Evolutionary conservation across 2,888 invertebrate species (phyloP).

Genomic region (Ophioninae sp.): DNA sequence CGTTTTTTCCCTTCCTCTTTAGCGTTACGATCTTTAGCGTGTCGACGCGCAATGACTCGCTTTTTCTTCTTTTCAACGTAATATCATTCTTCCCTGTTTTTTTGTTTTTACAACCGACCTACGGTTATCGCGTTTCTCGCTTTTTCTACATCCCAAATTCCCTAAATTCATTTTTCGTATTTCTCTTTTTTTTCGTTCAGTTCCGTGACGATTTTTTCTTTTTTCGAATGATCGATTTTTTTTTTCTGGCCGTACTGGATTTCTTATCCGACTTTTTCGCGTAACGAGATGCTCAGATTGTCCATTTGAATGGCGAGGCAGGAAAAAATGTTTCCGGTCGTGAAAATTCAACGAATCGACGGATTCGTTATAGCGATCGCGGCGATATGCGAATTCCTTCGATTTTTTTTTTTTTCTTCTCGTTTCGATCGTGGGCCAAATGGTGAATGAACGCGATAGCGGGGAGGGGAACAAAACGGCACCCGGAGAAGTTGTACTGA

Average conservation of each 20-base stretch:
- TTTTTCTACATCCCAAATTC: neutral
- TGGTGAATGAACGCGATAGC: constrained; percentile 44
- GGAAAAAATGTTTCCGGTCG: neutral
- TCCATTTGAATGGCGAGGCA: constrained; percentile 21
- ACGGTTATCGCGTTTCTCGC: neutral
- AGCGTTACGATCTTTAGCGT: constrained; percentile 32
- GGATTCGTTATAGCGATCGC: neutral
- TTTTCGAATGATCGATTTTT: neutral
- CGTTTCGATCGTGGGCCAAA: constrained; percentile 14
- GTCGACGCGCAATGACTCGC: constrained; percentile 44
- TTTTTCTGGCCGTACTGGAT: neutral
- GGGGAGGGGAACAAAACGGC: constrained; percentile 21
- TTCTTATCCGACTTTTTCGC: neutral
- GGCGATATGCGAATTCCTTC: neutral
- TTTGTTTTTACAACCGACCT: constrained; percentile 24
- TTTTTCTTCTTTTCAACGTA: neutral
- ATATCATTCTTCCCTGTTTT: neutral
- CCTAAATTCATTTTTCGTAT: neutral
- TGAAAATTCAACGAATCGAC: neutral
- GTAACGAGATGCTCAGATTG: constrained; percentile 32
- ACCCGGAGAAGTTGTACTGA: constrained; percentile 42
- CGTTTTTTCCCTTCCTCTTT: constrained; percentile 1
- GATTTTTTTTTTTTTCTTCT: neutral
- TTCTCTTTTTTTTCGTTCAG: neutral
- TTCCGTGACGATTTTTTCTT: neutral